Evolutionary conservation across 1,140 invertebrate species (phyloP), one percentile per base, ranked within the genome.

Genomic region (Mercenaria mercenaria): DNA sequence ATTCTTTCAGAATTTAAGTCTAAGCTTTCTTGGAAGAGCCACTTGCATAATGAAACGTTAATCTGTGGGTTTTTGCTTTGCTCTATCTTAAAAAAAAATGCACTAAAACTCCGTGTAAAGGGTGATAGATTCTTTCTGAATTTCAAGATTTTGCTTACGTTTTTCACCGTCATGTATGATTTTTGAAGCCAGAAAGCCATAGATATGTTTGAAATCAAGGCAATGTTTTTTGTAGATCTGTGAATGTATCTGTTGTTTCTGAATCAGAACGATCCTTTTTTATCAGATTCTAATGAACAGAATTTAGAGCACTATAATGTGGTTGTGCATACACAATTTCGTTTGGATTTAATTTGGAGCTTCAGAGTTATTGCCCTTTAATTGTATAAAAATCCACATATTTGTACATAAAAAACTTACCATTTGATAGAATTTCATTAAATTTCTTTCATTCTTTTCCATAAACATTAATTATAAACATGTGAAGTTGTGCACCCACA

Each of bases 31-130:
- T n/a, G n/a, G 92, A n/a, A 92, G 20, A 1, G 82, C 89, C 32
- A 92, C 32, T 59, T 88, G 89, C 76, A 47, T 59, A 13, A 61
- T 83, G 41, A 74, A 76, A 37, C 47, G 52, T 1, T 64, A 26
- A 20, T 86, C 84, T 18, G 67, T n/a, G 15, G 76, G 80, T n/a
- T 89, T 29, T 64, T 85, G 67, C 32, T 82, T 89, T n/a, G 80
- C 52, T 74, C 88, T 59, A 18, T 47, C 43, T 50, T 92, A 91
- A 50, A 11, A n/a, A n/a, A n/a, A 47, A 50, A 61, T 92, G 90
- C 43, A 90, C 87, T 26, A 93, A 52, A 6, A 91, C 59, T 18
- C 89, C 88, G 87, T 92, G 72, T 47, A 76, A n/a, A 18, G 90
- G 32, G 69, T 89, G 81, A 64, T 89, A 92, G 52, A 90, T 47